Evolutionary conservation across 2,888 invertebrate genomes (phyloP).

Genomic region (Synergus umbraculus): DNA sequence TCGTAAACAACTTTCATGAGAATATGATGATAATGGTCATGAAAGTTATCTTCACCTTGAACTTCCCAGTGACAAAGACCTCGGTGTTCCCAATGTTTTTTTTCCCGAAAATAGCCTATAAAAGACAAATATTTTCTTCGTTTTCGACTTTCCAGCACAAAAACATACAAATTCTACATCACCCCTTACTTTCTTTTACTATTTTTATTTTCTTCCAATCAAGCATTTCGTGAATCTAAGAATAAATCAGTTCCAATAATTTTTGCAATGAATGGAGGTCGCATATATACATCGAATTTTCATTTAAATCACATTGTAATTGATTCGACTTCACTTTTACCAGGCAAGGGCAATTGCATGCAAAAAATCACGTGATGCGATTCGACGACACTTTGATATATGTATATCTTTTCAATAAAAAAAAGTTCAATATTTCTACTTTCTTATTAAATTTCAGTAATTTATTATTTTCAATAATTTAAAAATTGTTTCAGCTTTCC

Average conservation of each 20-base stretch:
- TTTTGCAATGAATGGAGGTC: neutral
- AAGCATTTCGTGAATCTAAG: neutral
- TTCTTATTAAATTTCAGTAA: too few relatives aligned
- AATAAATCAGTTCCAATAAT: slow-evolving; percentile 25
- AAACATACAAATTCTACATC: neutral
- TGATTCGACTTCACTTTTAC: slow-evolving; percentile 36
- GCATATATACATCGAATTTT: slow-evolving; percentile 15
- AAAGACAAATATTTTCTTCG: neutral
- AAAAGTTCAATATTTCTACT: too few relatives aligned
- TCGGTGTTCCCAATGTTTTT: neutral
- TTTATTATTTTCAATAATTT: too few relatives aligned
- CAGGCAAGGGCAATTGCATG: slow-evolving; percentile 34
- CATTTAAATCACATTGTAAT: slow-evolving; percentile 34
- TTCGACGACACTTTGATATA: neutral
- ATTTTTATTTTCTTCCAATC: neutral
- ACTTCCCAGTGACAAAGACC: neutral
- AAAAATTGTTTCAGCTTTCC: too few relatives aligned
- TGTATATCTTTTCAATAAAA: neutral
- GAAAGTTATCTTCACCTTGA: neutral
- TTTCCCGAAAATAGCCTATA: neutral
- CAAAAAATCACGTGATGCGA: slow-evolving; percentile 29
- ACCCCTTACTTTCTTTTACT: neutral
- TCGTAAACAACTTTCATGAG: neutral
- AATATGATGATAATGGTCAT: neutral
- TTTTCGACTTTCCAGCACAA: neutral